Base-by-base conservation (phyloP, 1,140 invertebrate species). In the Brachionus sp. region DNA sequence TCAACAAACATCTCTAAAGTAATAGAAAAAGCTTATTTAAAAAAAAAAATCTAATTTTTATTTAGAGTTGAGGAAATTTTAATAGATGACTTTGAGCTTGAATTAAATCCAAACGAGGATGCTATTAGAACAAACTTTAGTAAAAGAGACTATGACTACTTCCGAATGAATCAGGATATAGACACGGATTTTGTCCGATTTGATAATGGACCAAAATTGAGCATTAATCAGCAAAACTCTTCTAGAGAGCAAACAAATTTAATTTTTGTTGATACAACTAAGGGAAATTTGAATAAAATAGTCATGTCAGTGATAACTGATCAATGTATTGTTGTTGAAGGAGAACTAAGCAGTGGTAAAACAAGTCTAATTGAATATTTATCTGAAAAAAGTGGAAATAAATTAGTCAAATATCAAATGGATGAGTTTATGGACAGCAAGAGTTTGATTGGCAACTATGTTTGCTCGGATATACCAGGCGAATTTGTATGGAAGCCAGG, bases 341-440 rank as follows among this genome's bases (percentile, higher is more conserved):
- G 97, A 0, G 92, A 94, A 0, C 94, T 98, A 19, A 97, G 97
- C 2, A 94, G 93, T 86, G 97, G 97, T 5, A 99, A 99, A 90
- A 97, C 97, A 0, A 92, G 92, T 5, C 85, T 98, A 5, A 93
- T 98, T 12, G 93, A 97, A 86, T 92, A 96, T 89, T 89, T 98
- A 70, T 95, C 95, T 9, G 87, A 90, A 33, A 87, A 93, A 84
- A 96, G 94, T 2, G 93, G 95, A 13, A 90, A 93, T 46, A 83
- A 90, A 7, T 85, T 92, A 7, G 86, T 94, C 62, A 95, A 94
- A 89, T 92, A 99, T 35, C 97, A 99, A 87, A 90, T 99, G 5
- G 95, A 96, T 3, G 96, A 99, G 90, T 95, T 99, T 89, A 96
- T 95, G n/a, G 97, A 99, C 88, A 94, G 95, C 70, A 95, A 97